A percentile compares a stretch with the other conserved stretches of the same genome.
phyloP scores from a whole-genome alignment of 2,888 invertebrate species.

The Campaea margaritaria region DNA sequence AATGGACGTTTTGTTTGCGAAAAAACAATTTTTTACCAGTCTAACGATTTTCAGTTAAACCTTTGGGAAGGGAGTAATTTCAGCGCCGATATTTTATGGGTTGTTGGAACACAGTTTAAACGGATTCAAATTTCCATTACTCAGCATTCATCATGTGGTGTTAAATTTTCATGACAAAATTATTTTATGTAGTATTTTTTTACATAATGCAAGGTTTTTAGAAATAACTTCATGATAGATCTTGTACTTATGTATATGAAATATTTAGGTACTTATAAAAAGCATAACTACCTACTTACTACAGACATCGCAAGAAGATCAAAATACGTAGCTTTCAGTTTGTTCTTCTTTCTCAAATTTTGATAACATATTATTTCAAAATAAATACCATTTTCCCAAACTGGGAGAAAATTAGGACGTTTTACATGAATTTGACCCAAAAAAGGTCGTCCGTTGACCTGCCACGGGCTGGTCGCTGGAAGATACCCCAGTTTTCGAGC shows the following conservation, averaged over 20 bases:
- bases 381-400: conserved; percentile 9
- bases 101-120: conserved; percentile 49
- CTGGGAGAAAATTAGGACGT: conserved; percentile 11
- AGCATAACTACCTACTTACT: too few relatives aligned
- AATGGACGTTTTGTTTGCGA: conserved; percentile 83
- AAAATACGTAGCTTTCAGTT: too few relatives aligned
- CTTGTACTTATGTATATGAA: too few relatives aligned
- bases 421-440: conserved; percentile 30
- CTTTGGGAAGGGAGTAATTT: conserved; percentile 69
- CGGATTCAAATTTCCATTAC: conserved; percentile 22
- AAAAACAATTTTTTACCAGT: conserved; percentile 73
- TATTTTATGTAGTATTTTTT: too few relatives aligned
- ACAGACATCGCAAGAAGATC: too few relatives aligned
- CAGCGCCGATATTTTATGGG: conserved; percentile 56
- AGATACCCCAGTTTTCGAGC: conserved; percentile 55
- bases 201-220: too few relatives aligned
- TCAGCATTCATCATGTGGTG: neutral
- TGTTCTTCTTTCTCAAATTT: conserved; percentile 1
- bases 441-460: conserved; percentile 43
- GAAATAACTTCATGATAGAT: too few relatives aligned
- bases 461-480: conserved; percentile 23
- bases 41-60: conserved; percentile 72
- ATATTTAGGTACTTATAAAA: too few relatives aligned
- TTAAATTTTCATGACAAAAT: too few relatives aligned
- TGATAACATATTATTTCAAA: conserved; percentile 24